Evolutionary conservation across 2,797 vertebrate genomes (phyloP), one percentile per base, ranked within the genome.

Genomic region (Craterocephalus amniculus): DNA sequence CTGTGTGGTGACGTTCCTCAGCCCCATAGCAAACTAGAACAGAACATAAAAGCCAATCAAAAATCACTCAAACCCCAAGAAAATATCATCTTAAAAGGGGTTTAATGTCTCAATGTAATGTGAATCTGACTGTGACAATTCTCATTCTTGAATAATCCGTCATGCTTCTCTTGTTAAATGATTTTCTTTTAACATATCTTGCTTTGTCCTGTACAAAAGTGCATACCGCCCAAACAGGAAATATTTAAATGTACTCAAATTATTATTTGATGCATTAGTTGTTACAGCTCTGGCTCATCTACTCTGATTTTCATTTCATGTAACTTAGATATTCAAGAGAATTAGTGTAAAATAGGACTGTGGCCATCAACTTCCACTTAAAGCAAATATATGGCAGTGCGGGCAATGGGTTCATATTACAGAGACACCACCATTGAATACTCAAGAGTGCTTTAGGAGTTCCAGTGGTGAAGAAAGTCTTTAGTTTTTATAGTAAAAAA

Each of bases 11-110:
- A 49, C 22, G 22, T 26, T 82, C 76, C 32, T 95, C 83, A 95
- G 70, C 94, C 95, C 95, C 95, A 95, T 1, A 95, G 91, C 86
- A 95, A 91, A 86, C 94, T 95, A 72, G 20, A 83, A 24, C 20
- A 76, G 70, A 12, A 59, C 27, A 72, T 0, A 49, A 16, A 45
- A 32, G 43, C 20, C 43, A 48, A n/a, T 48, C 7, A 48, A n/a
- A 51, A 51, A 26, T 26, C 49, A 24, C 22, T 5, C 2, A 48
- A 48, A n/a, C 7, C 16, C 18, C 45, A 6, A n/a, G 20, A 51
- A 26, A n/a, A 48, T n/a, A 8, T n/a, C 4, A n/a, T n/a, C 7
- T 48, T 45, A n/a, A 6, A 20, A 45, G 20, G 43, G 7, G 8
- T 48, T 48, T 48, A 6, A 48, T 48, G 43, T 5, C 5, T 7